Conservation (phyloP, 2,113 vertebrate genomes). For the Antechinus stuartii region DNA sequence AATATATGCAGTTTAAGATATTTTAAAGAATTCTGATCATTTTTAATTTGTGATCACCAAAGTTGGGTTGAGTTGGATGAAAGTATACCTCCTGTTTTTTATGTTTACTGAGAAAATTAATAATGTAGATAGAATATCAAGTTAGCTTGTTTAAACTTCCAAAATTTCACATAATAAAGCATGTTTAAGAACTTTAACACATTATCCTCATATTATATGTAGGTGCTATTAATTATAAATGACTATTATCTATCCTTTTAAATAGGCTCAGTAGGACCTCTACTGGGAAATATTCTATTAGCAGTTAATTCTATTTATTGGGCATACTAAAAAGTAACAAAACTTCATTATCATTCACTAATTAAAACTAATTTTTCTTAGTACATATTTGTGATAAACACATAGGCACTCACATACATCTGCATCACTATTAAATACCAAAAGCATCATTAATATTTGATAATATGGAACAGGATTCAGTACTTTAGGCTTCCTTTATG, state of each 20-base stretch:
- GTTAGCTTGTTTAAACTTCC: neutral
- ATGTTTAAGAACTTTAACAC: conserved; percentile 20
- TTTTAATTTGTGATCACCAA: conserved; percentile 1
- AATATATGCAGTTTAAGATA: neutral
- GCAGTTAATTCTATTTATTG: neutral
- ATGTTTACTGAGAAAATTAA: conserved; percentile 34
- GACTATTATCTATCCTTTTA: conserved; percentile 16
- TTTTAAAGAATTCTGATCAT: neutral
- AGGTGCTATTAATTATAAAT: conserved; percentile 20
- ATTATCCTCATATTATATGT: conserved; percentile 14
- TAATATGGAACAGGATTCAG: neutral
- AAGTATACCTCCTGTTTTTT: neutral
- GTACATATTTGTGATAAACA: neutral
- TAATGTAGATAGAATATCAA: conserved; percentile 18
- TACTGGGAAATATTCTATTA: conserved; percentile 12
- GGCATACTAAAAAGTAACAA: neutral
- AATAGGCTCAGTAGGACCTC: neutral
- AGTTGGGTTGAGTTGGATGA: conserved; percentile 13
- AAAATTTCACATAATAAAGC: neutral
- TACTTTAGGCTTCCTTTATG: neutral
- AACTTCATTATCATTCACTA: neutral
- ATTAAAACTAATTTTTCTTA: neutral
- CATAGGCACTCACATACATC: neutral
- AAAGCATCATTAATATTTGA: neutral
- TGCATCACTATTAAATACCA: neutral